Evolutionary conservation across 2,888 invertebrate species (phyloP).

Genomic region (Autographa pulchrina): DNA sequence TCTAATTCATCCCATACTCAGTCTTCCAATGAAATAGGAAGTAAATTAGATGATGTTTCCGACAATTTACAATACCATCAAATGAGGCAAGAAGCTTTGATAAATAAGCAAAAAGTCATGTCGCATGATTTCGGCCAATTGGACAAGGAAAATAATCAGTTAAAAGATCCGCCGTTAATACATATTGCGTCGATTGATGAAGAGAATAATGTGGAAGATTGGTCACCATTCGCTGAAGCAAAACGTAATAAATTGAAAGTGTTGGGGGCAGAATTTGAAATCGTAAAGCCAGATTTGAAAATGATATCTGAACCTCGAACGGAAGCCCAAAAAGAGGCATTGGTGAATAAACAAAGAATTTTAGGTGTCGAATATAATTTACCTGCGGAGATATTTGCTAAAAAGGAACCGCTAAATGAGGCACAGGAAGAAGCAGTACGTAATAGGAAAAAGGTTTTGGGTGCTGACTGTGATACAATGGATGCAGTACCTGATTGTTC

Average conservation of each 20-base stretch:
- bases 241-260: conserved; percentile 80
- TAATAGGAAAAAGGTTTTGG: conserved; percentile 73
- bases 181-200: conserved; percentile 68
- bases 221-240: conserved; percentile 74
- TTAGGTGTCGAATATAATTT: conserved; percentile 90
- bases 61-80: conserved; percentile 77
- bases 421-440: conserved; percentile 81
- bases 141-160: conserved; percentile 75
- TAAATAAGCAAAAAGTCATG: conserved; percentile 88
- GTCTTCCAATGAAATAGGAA: conserved; percentile 79
- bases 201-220: conserved; percentile 75
- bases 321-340: conserved; percentile 89
- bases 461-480: conserved; percentile 68
- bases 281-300: conserved; percentile 51
- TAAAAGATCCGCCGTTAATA: conserved; percentile 60
- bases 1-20: conserved; percentile 59
- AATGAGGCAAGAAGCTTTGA: conserved; percentile 81
- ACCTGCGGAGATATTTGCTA: conserved; percentile 63
- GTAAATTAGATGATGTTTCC: conserved; percentile 67
- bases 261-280: conserved; percentile 73
- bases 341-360: conserved; percentile 90
- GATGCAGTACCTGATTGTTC: conserved; percentile 43
- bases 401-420: conserved; percentile 74
- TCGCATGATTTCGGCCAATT: conserved; percentile 82
- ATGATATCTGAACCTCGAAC: conserved; percentile 69